Evolutionary conservation across 1,140 invertebrate genomes (phyloP).

Genomic region (Ceratina japonica): DNA sequence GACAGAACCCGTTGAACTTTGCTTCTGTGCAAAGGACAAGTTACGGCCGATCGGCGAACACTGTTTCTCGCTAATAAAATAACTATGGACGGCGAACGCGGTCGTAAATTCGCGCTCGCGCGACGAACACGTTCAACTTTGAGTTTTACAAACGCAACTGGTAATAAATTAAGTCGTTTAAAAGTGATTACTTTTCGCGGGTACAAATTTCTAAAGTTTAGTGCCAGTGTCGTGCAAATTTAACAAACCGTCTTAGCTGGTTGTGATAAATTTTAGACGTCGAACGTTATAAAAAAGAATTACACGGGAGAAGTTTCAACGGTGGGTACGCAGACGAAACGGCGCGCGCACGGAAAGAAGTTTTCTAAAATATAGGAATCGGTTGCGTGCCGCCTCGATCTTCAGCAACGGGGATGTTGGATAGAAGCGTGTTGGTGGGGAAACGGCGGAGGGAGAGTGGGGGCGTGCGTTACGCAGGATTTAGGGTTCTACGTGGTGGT

Average conservation of each 20-base stretch:
- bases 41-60: conserved; percentile 1
- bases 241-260: no score
- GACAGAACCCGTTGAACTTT: conserved; percentile 48
- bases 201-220: background rate
- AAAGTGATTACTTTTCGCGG: background rate
- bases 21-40: conserved; percentile 35
- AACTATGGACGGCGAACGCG: background rate
- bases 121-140: background rate
- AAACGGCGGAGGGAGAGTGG: conserved; percentile 50
- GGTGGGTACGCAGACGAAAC: background rate
- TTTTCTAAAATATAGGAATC: conserved; percentile 16
- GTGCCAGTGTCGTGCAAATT: background rate
- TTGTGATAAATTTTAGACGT: no score
- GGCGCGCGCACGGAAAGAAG: background rate
- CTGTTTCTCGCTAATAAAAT: conserved; percentile 3
- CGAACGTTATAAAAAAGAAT: no score
- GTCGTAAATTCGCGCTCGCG: background rate
- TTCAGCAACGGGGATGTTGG: conserved; percentile 47
- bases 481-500: conserved; percentile 63
- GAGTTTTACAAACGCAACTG: background rate
- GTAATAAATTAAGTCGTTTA: background rate
- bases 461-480: conserved; percentile 61
- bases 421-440: conserved; percentile 48
- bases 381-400: conserved; percentile 47
- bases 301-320: background rate